Percentiles rank a stretch among this genome's conserved stretches.
Evolutionary conservation across 2,113 vertebrate species (phyloP).

Genomic region (Echinops telfairi): DNA sequence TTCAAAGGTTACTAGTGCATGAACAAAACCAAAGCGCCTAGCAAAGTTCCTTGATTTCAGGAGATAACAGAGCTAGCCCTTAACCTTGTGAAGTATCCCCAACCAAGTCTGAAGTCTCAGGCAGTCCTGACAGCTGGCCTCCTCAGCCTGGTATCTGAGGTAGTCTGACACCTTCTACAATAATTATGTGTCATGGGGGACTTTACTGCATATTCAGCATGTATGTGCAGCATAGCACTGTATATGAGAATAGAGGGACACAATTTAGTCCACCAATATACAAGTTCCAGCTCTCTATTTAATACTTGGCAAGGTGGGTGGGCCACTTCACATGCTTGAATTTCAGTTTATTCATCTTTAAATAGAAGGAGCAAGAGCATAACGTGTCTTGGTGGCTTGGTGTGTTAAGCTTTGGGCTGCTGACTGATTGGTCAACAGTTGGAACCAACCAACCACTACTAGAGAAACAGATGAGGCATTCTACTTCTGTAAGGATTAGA

Average conservation of each 20-base stretch:
- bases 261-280: neutral
- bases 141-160: neutral
- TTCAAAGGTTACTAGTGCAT: conserved; percentile 24
- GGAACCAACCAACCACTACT: too few species aligned
- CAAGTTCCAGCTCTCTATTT: neutral
- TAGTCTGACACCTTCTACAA: neutral
- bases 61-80: neutral
- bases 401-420: too few species aligned
- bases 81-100: neutral
- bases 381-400: neutral
- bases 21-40: neutral
- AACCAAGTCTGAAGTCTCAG: neutral
- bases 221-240: neutral
- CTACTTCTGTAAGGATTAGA: too few species aligned
- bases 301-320: neutral
- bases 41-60: neutral
- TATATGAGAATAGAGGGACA: neutral
- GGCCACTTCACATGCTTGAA: neutral
- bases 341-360: neutral
- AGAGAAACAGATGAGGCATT: too few species aligned
- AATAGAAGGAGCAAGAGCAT: neutral
- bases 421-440: too few species aligned
- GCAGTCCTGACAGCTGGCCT: neutral
- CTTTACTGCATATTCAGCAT: neutral
- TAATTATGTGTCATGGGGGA: neutral